These are phyloP conservation scores for Polypterus senegalus DNA, from an alignment of 2,113 vertebrate species.

Conservation along the genomic window DNA sequence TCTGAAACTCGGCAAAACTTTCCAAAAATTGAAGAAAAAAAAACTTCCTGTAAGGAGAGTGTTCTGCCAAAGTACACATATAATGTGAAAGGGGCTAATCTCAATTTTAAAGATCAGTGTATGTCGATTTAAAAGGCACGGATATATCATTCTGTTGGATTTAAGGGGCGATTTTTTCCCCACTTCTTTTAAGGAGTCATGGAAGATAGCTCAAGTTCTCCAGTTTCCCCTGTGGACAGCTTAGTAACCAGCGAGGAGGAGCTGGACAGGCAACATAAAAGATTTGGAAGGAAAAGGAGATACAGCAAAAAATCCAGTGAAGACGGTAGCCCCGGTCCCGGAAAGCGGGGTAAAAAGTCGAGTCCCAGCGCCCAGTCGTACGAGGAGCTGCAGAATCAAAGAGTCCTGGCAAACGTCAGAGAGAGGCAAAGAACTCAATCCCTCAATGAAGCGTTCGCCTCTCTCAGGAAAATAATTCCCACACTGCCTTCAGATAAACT, in stretches of 20 bases:
- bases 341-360: conserved; percentile 47
- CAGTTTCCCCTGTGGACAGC: conserved; percentile 59
- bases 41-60: conserved; percentile 59
- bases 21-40: conserved; percentile 77
- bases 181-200: conserved; percentile 56
- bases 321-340: conserved; percentile 44
- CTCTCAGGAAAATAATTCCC: conserved; percentile 62
- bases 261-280: conserved; percentile 50
- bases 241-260: conserved; percentile 64
- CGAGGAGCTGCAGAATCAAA: conserved; percentile 67
- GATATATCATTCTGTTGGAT: too few species aligned
- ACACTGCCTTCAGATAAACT: conserved; percentile 67
- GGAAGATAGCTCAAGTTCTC: conserved; percentile 59
- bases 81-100: not conserved
- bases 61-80: conserved; percentile 27
- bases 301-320: conserved; percentile 51
- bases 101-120: too few species aligned
- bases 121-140: too few species aligned
- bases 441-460: conserved; percentile 62
- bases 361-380: conserved; percentile 57
- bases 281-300: conserved; percentile 47
- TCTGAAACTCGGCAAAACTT: conserved; percentile 75
- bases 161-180: conserved; percentile 41
- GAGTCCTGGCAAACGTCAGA: conserved; percentile 61
- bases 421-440: conserved; percentile 63